Base-by-base conservation (phyloP, 1,140 invertebrate species). In the Nylanderia fulva region DNA sequence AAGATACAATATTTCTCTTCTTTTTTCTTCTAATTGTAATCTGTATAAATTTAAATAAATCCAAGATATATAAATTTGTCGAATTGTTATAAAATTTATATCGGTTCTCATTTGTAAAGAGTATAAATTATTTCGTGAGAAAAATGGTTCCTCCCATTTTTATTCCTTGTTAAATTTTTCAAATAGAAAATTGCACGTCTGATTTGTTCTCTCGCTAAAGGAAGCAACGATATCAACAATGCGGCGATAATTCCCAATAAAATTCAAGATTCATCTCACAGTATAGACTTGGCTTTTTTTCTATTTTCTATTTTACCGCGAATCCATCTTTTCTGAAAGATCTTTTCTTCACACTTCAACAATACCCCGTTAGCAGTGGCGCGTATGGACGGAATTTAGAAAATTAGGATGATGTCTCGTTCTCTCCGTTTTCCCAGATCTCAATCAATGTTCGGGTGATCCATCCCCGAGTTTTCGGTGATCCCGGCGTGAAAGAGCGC, bases 291-390 rank as follows among this genome's bases (percentile, higher is more conserved):
- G 15, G 21, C 9, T 24, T 36, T 48, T 56, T 79, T 63, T 36
- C 45, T 54, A 36, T 56, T 79, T 63, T 36, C 45, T 54, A 36
- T 39, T 79, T 60, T 52, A 36, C 4, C 75, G 27, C 75, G 27
- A 66, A 66, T 77, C 21, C 33, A 45, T 79, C 24, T 39, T 33
- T 54, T 60, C 52, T 58, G 29, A 58, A 24, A 42, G 18, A 27
- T 69, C 66, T 56, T 52, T n/a, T 61, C 66, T 71, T 58, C 24
- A 6, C 27, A 9, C 24, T 72, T 27, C 77, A 48, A 66, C 39
- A 29, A 45, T 68, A 36, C 39, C 45, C 45, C 75, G 68, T 77
- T 18, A 77, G 13, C 52, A 13, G 15, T 24, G 61, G 24, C 24
- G 45, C 18, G 27, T 21, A 13, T n/a, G 52, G 60, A 36, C 61